Percentiles rank a stretch among this genome's conserved stretches.
Evolutionary conservation across 64 coral and sea anemone genomes (phyloP).

Genomic region (Exaiptasia diaphana): DNA sequence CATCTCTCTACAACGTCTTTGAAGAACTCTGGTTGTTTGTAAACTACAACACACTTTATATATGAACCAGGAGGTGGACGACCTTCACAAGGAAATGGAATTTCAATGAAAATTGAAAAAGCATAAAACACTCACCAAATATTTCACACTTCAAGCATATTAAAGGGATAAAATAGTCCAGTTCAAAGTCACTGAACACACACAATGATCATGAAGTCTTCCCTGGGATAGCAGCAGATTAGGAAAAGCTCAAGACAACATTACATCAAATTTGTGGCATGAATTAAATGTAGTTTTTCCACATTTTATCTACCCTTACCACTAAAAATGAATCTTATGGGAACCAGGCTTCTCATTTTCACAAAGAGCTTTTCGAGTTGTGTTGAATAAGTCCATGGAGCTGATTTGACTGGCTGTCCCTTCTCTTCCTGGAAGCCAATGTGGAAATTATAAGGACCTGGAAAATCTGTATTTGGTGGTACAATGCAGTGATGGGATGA

Average conservation of each 20-base stretch:
- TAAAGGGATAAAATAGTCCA: no score
- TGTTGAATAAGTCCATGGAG: slow-evolving; percentile 74
- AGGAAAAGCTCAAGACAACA: no score
- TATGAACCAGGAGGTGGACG: slow-evolving; percentile 20
- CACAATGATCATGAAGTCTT: no score
- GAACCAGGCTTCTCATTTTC: slow-evolving; percentile 63
- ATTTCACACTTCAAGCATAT: background rate
- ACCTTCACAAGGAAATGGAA: slow-evolving; percentile 36
- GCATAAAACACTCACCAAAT: background rate
- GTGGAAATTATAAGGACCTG: slow-evolving; percentile 43
- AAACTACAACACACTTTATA: slow-evolving; percentile 59
- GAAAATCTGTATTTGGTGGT: slow-evolving; percentile 64
- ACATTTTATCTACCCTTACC: no score
- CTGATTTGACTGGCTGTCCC: slow-evolving; percentile 51
- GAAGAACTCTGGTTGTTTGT: slow-evolving; percentile 80
- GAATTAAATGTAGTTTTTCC: no score
- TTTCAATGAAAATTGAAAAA: background rate
- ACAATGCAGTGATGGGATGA: slow-evolving; percentile 21
- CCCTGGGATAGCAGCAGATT: no score
- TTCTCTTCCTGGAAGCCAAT: slow-evolving; percentile 68
- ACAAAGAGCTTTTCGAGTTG: slow-evolving; percentile 63
- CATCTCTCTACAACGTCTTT: slow-evolving; percentile 73
- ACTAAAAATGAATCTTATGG: slow-evolving; percentile 50
- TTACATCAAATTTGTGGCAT: no score
- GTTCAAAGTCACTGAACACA: no score